These are phyloP conservation scores for Nibea albiflora DNA, from an alignment of 2,113 vertebrate genomes.

Conservation along the genomic window DNA sequence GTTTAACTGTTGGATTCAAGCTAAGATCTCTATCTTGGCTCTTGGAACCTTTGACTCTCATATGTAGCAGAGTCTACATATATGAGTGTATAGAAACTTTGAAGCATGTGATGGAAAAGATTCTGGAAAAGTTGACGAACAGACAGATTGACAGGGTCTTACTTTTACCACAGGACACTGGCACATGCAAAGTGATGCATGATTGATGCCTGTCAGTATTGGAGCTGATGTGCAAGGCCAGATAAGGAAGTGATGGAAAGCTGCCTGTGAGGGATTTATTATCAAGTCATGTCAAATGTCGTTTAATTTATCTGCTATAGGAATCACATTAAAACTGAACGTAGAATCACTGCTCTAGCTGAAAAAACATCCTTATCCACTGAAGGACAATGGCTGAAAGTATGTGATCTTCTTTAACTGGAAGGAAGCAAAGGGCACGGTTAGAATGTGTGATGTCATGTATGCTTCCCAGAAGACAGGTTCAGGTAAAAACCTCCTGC, in stretches of 20 bases:
- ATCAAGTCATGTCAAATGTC: slow-evolving; percentile 34
- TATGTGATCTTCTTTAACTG: slow-evolving; percentile 26
- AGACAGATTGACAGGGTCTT: not conserved
- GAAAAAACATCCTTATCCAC: slow-evolving; percentile 21
- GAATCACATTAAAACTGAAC: slow-evolving; percentile 29
- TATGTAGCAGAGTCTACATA: slow-evolving; percentile 13
- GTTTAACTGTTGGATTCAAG: slow-evolving; percentile 19
- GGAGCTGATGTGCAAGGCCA: slow-evolving; percentile 30
- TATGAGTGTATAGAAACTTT: not conserved
- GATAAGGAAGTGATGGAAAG: slow-evolving; percentile 17
- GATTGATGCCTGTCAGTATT: slow-evolving; percentile 27
- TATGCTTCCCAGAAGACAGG: slow-evolving; percentile 15
- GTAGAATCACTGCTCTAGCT: not conserved
- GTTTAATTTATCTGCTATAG: slow-evolving; percentile 40
- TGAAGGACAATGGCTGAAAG: slow-evolving; percentile 1
- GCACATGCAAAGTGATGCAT: slow-evolving; percentile 1
- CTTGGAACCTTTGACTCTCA: not conserved
- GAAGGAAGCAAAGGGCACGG: not conserved
- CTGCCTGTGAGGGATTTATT: slow-evolving; percentile 46
- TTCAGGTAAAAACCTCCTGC: not conserved
- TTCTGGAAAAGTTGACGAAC: not conserved
- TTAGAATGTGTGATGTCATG: slow-evolving; percentile 6
- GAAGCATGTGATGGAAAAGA: slow-evolving; percentile 10
- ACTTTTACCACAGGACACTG: not conserved
- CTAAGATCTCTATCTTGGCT: slow-evolving; percentile 6